phyloP scores from a whole-genome alignment of 2,888 invertebrate genomes.

The Pimpla rufipes region DNA sequence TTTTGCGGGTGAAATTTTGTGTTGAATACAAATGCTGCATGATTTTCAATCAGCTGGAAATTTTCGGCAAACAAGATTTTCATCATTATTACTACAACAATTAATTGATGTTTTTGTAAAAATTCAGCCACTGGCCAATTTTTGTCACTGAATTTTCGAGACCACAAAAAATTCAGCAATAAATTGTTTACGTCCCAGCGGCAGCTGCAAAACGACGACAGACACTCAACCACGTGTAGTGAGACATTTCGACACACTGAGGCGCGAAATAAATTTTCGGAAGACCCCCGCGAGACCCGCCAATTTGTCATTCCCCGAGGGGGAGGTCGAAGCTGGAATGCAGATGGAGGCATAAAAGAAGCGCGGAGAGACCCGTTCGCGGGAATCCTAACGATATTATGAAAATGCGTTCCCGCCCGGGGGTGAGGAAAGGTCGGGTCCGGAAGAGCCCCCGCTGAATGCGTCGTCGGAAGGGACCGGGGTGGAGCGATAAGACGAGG shows the following conservation, averaged over 20 bases:
- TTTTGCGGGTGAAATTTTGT: neutral
- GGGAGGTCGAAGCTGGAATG: constrained; percentile 31
- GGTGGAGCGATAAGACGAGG: constrained; percentile 28
- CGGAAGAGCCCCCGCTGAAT: constrained; percentile 33
- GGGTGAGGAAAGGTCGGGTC: constrained; percentile 39
- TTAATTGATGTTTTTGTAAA: neutral
- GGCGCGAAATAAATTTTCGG: constrained; percentile 50
- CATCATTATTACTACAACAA: neutral
- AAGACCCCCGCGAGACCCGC: neutral
- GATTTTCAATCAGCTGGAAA: neutral
- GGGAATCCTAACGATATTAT: constrained; percentile 57
- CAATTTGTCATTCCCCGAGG: constrained; percentile 48
- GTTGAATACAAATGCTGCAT: neutral
- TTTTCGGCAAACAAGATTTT: neutral
- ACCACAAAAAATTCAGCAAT: neutral
- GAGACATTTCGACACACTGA: constrained; percentile 12
- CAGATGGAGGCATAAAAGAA: constrained; percentile 31
- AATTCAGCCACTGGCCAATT: neutral
- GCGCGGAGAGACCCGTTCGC: constrained; percentile 32
- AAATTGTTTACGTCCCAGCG: neutral
- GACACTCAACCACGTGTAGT: neutral
- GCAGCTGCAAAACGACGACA: neutral
- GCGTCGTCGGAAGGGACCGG: neutral
- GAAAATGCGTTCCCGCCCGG: constrained; percentile 57
- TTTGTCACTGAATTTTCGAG: neutral